A percentile compares a stretch with the other conserved stretches of the same genome.
These are phyloP conservation scores for Chorisops tibialis DNA, from an alignment of 2,888 invertebrate species.

Conservation along the genomic window DNA sequence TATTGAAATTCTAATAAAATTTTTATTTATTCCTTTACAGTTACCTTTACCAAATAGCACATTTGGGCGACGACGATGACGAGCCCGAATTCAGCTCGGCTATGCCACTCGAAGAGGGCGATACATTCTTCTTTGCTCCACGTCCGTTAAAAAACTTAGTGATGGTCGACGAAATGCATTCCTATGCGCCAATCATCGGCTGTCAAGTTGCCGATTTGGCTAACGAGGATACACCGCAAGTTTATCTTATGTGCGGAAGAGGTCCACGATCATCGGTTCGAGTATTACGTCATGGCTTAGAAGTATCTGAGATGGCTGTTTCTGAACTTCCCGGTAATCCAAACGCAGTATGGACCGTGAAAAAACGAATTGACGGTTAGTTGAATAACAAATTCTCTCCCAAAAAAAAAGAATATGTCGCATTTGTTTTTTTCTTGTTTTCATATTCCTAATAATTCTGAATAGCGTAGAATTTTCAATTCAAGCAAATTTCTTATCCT, in stretches of 20 bases:
- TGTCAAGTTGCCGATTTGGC: conserved; percentile 90
- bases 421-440: not conserved
- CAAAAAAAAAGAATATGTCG: not conserved
- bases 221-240: conserved; percentile 97
- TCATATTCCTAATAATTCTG: too few species aligned
- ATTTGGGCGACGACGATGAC: conserved; percentile 97
- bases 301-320: conserved; percentile 99
- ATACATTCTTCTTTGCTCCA: conserved; percentile 98
- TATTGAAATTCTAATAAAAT: too few species aligned
- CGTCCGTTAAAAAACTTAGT: conserved; percentile 90
- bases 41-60: conserved; percentile 98
- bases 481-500: not conserved
- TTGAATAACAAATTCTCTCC: conserved; percentile 35
- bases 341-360: conserved; percentile 99
- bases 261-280: conserved; percentile 91
- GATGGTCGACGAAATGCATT: conserved; percentile 94
- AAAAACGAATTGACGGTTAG: conserved; percentile 93
- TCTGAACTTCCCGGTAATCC: conserved; percentile 99
- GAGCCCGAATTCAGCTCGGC: conserved; percentile 98
- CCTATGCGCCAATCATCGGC: conserved; percentile 84
- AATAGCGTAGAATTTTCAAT: conserved; percentile 1
- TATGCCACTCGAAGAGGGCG: conserved; percentile 97
- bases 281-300: conserved; percentile 93
- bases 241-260: conserved; percentile 93
- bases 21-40: conserved; percentile 57